These are phyloP conservation scores for Gonioctena quinquepunctata DNA, from an alignment of 1,140 invertebrate species.

Conservation along the genomic window DNA sequence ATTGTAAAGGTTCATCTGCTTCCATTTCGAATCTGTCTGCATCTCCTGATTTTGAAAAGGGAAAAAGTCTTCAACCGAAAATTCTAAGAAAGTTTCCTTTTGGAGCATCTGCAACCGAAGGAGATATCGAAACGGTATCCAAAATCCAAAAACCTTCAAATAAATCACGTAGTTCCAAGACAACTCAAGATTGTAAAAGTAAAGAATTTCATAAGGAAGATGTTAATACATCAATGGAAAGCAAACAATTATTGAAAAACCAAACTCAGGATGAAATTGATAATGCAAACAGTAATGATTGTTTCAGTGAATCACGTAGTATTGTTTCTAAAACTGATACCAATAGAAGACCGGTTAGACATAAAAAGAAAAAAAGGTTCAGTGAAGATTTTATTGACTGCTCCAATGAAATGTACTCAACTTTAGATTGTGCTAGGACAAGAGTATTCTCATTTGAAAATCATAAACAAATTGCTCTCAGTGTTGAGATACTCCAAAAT, in stretches of 20 bases:
- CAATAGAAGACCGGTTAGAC: neutral
- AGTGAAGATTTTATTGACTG: neutral
- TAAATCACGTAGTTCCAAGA: too few species aligned
- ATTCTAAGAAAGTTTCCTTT: too few species aligned
- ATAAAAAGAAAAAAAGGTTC: neutral
- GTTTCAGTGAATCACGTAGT: neutral
- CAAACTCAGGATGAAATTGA: too few species aligned
- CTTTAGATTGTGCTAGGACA: slow-evolving; percentile 16
- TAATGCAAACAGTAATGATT: neutral
- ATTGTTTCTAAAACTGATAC: neutral
- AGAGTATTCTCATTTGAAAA: neutral
- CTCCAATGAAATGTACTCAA: neutral
- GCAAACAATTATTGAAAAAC: too few species aligned
- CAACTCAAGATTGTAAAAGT: too few species aligned
- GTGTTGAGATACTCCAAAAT: neutral
- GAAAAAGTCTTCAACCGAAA: too few species aligned
- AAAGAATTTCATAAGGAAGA: too few species aligned
- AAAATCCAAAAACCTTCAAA: too few species aligned
- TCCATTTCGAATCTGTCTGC: neutral
- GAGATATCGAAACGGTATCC: neutral
- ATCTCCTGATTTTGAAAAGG: too few species aligned
- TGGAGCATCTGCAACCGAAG: too few species aligned
- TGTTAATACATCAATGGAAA: too few species aligned
- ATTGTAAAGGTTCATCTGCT: slow-evolving; percentile 37
- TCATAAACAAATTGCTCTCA: neutral